Percentiles rank a stretch among this genome's conserved stretches.
These are phyloP conservation scores for Cheilosia urbana DNA, from an alignment of 2,888 invertebrate species.

Conservation along the genomic window DNA sequence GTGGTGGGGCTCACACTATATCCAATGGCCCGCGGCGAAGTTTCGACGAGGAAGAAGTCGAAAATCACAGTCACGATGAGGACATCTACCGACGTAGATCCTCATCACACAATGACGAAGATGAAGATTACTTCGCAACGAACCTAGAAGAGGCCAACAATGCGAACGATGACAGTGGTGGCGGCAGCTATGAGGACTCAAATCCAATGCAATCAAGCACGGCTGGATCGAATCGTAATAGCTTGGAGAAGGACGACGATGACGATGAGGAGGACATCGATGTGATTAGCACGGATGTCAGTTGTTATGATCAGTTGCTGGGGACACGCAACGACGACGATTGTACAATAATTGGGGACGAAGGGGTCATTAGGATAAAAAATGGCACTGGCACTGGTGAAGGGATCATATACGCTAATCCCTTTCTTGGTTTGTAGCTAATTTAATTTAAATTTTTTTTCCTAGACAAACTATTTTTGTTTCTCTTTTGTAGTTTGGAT, in stretches of 20 bases:
- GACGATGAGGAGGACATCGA: slow-evolving; percentile 83
- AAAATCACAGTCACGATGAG: slow-evolving; percentile 74
- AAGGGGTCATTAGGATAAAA: slow-evolving; percentile 77
- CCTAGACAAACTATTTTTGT: slow-evolving; percentile 5
- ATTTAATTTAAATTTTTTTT: slow-evolving; percentile 43
- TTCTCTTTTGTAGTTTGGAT: slow-evolving; percentile 65
- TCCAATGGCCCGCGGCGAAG: slow-evolving; percentile 78
- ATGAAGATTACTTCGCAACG: slow-evolving; percentile 82
- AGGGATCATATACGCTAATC: slow-evolving; percentile 84
- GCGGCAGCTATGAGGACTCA: slow-evolving; percentile 83
- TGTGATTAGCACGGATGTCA: slow-evolving; percentile 83
- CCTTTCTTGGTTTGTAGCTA: slow-evolving; percentile 83
- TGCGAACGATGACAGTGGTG: slow-evolving; percentile 83
- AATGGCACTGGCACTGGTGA: slow-evolving; percentile 79
- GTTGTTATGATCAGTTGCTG: slow-evolving; percentile 82
- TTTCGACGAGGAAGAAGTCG: slow-evolving; percentile 81
- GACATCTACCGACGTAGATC: slow-evolving; percentile 81
- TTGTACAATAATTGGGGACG: slow-evolving; percentile 81
- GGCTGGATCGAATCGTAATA: slow-evolving; percentile 83
- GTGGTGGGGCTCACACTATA: slow-evolving; percentile 40
- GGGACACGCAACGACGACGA: slow-evolving; percentile 82
- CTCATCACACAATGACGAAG: slow-evolving; percentile 77
- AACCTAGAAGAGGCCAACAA: slow-evolving; percentile 82
- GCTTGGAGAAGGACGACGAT: slow-evolving; percentile 83
- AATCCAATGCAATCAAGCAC: slow-evolving; percentile 83